Conservation (phyloP, 1,140 invertebrate species). For the Drosophila sp. region DNA sequence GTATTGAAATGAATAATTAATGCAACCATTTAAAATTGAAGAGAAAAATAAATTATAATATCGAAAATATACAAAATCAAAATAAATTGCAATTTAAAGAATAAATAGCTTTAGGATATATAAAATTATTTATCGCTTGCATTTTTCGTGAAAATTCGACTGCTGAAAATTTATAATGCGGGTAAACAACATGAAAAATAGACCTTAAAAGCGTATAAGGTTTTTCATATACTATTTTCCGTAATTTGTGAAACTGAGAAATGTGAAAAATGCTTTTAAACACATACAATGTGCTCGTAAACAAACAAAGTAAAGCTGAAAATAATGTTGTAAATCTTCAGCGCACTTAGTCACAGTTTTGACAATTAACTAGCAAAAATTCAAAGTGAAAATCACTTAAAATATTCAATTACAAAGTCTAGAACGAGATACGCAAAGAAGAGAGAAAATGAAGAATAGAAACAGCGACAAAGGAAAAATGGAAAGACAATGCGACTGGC, state of each 20-base stretch:
- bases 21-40: neutral
- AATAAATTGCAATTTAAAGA: neutral
- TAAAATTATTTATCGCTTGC: neutral
- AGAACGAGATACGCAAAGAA: constrained; percentile 42
- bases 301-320: constrained; percentile 7
- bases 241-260: neutral
- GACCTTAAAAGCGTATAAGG: neutral
- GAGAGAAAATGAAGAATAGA: constrained; percentile 11
- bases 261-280: constrained; percentile 12
- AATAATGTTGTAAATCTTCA: constrained; percentile 36
- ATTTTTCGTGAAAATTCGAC: neutral
- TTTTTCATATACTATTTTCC: constrained; percentile 14
- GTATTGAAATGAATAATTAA: neutral
- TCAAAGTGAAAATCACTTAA: constrained; percentile 71
- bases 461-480: constrained; percentile 13
- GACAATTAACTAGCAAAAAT: constrained; percentile 59
- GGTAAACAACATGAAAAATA: constrained; percentile 8
- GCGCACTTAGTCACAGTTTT: constrained; percentile 41
- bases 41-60: neutral
- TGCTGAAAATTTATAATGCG: neutral
- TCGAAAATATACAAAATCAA: neutral
- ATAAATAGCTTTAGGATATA: neutral
- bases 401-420: constrained; percentile 78
- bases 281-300: constrained; percentile 8
- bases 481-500: constrained; percentile 40